phyloP scores from a whole-genome alignment of 2,797 vertebrate species.

The Botia kubotai region DNA sequence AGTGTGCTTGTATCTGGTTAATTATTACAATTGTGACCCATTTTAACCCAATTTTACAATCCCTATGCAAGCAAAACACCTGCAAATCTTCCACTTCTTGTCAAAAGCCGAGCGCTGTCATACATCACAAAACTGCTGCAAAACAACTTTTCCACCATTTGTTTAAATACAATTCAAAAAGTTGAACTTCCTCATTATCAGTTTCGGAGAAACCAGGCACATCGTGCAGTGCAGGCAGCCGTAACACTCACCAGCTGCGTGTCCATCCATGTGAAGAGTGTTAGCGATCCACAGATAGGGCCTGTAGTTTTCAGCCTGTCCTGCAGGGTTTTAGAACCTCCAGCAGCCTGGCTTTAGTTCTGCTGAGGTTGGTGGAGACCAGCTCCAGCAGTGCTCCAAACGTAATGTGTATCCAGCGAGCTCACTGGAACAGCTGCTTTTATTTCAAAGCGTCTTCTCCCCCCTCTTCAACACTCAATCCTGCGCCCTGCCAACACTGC shows the following conservation, averaged over 20 bases:
- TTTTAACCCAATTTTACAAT: too few species aligned
- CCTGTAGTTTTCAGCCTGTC: constrained; percentile 66
- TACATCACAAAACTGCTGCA: too few species aligned
- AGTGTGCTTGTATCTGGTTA: too few species aligned
- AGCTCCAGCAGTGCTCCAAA: constrained; percentile 80
- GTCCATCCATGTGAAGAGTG: constrained; percentile 53
- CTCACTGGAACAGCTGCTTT: constrained; percentile 84
- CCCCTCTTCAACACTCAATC: constrained; percentile 72
- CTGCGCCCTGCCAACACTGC: constrained; percentile 50
- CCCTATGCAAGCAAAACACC: too few species aligned
- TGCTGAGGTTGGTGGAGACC: constrained; percentile 81
- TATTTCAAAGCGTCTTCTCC: constrained; percentile 80
- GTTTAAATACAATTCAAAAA: background rate
- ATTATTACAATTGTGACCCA: too few species aligned
- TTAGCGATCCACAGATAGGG: constrained; percentile 77
- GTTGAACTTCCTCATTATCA: constrained; percentile 5
- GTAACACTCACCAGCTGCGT: constrained; percentile 72
- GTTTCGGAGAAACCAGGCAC: background rate
- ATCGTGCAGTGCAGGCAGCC: background rate
- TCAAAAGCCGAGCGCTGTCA: too few species aligned
- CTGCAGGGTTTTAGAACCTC: constrained; percentile 71
- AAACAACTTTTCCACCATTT: too few species aligned
- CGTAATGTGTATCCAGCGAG: constrained; percentile 77
- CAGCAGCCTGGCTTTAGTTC: constrained; percentile 67
- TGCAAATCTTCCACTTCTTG: too few species aligned